Evolutionary conservation across 2,797 vertebrate genomes (phyloP).

Genomic region (Zenarchopterus dispar): DNA sequence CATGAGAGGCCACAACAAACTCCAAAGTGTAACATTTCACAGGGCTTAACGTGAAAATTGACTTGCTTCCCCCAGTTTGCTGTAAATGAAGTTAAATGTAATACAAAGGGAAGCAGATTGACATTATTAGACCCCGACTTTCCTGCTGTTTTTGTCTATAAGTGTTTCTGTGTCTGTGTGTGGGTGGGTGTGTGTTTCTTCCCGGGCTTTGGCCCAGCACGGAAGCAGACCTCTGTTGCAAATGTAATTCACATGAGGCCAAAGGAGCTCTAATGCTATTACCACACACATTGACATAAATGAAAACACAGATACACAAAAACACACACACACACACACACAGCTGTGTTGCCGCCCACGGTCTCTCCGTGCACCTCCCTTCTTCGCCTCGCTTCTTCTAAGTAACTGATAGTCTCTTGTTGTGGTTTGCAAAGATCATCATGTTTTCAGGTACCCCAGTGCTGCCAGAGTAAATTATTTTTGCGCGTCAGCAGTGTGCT

Average conservation of each 20-base stretch:
- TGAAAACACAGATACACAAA: slow-evolving; percentile 7
- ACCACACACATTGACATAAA: slow-evolving; percentile 51
- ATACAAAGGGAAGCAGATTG: slow-evolving; percentile 27
- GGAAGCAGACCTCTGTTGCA: slow-evolving; percentile 75
- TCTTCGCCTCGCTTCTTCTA: slow-evolving; percentile 30
- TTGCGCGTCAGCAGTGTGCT: not conserved
- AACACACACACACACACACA: slow-evolving; percentile 29
- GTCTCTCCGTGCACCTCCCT: slow-evolving; percentile 28
- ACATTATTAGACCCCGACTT: slow-evolving; percentile 35
- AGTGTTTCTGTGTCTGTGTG: slow-evolving; percentile 16
- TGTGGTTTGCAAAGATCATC: slow-evolving; percentile 31
- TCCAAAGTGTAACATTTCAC: not conserved
- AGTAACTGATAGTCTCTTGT: slow-evolving; percentile 14
- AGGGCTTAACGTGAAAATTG: slow-evolving; percentile 6
- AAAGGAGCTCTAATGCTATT: slow-evolving; percentile 75
- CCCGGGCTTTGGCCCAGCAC: slow-evolving; percentile 64
- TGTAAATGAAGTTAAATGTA: slow-evolving; percentile 25
- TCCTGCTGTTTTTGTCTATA: slow-evolving; percentile 22
- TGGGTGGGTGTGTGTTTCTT: slow-evolving; percentile 18
- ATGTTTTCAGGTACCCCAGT: slow-evolving; percentile 19
- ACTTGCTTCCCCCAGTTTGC: slow-evolving; percentile 5
- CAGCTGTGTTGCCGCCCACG: slow-evolving; percentile 67
- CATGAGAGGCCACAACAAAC: not conserved
- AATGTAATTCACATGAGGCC: slow-evolving; percentile 77
- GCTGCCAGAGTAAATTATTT: slow-evolving; percentile 10